A percentile compares a stretch with the other conserved stretches of the same genome.
Evolutionary conservation across 1,140 invertebrate genomes (phyloP).

Genomic region (Drosophila erecta): DNA sequence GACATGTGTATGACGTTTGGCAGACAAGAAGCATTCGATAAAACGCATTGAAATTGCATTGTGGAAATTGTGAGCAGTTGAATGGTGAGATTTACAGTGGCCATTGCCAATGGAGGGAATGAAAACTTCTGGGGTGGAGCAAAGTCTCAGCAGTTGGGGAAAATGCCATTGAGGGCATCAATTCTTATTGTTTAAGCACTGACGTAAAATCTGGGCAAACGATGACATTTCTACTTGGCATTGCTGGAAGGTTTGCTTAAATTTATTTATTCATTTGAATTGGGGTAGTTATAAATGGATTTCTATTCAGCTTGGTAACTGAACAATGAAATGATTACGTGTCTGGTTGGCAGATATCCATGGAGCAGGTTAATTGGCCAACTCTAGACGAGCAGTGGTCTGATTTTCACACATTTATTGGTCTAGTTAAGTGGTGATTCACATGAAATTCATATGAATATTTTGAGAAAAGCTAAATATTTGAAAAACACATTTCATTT

Average conservation of each 20-base stretch:
- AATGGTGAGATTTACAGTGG: slow-evolving; percentile 73
- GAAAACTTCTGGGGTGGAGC: not conserved
- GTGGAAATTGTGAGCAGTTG: slow-evolving; percentile 74
- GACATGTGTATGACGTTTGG: slow-evolving; percentile 78
- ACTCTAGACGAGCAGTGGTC: not conserved
- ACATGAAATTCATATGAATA: not conserved
- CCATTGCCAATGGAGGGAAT: slow-evolving; percentile 47
- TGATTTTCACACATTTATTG: not conserved
- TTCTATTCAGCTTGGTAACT: slow-evolving; percentile 1
- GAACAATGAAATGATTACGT: slow-evolving; percentile 2
- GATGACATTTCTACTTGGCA: slow-evolving; percentile 58
- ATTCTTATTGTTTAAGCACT: slow-evolving; percentile 70
- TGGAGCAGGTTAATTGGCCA: slow-evolving; percentile 11
- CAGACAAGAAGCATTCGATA: slow-evolving; percentile 72
- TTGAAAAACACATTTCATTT: not conserved
- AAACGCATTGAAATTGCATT: slow-evolving; percentile 78
- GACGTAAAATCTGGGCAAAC: slow-evolving; percentile 58
- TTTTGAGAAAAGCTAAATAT: not conserved
- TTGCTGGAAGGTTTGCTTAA: slow-evolving; percentile 47
- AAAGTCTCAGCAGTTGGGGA: not conserved
- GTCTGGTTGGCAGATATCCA: not conserved
- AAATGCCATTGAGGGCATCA: slow-evolving; percentile 8
- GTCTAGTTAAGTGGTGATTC: not conserved
- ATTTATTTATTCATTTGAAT: slow-evolving; percentile 30
- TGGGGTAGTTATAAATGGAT: slow-evolving; percentile 37